Evolutionary conservation across 2,888 invertebrate genomes (phyloP).

Genomic region (Erebia palarica): DNA sequence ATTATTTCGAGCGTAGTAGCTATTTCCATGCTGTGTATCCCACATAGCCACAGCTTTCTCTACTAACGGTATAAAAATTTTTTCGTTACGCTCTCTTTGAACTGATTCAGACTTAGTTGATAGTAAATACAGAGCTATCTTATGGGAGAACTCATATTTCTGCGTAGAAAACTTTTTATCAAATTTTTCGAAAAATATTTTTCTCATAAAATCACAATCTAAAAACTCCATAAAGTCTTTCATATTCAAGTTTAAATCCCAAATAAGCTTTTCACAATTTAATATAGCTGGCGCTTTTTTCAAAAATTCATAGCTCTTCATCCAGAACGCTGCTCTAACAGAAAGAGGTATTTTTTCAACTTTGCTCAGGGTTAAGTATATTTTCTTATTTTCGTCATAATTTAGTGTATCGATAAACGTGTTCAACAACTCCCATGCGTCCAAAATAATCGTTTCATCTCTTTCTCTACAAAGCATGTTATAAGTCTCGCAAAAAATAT

Average conservation of each 20-base stretch:
- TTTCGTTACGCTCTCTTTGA: constrained; percentile 53
- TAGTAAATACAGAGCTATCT: constrained; percentile 54
- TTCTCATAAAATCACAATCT: constrained; percentile 49
- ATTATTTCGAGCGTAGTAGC: constrained; percentile 43
- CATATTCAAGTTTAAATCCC: constrained; percentile 44
- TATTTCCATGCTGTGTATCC: constrained; percentile 44
- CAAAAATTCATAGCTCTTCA: constrained; percentile 56
- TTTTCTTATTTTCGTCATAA: constrained; percentile 57
- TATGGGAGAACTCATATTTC: constrained; percentile 25
- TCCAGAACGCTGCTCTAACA: constrained; percentile 52
- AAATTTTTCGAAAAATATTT: constrained; percentile 51
- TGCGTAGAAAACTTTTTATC: constrained; percentile 46
- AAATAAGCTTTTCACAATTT: constrained; percentile 39
- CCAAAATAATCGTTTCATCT: constrained; percentile 44
- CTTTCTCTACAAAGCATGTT: constrained; percentile 55
- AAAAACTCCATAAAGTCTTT: constrained; percentile 53
- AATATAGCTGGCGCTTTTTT: constrained; percentile 46
- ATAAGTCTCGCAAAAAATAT: constrained; percentile 56
- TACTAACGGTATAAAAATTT: constrained; percentile 52
- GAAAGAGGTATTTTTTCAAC: constrained; percentile 50
- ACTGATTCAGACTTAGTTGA: constrained; percentile 48
- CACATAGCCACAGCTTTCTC: constrained; percentile 48
- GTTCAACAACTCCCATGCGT: constrained; percentile 56
- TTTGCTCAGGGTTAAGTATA: constrained; percentile 51
- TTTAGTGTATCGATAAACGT: constrained; percentile 59